Percentiles rank a stretch among this genome's conserved stretches.
Conservation (phyloP, 2,888 invertebrate genomes). For the Drosophila melanosoma region DNA sequence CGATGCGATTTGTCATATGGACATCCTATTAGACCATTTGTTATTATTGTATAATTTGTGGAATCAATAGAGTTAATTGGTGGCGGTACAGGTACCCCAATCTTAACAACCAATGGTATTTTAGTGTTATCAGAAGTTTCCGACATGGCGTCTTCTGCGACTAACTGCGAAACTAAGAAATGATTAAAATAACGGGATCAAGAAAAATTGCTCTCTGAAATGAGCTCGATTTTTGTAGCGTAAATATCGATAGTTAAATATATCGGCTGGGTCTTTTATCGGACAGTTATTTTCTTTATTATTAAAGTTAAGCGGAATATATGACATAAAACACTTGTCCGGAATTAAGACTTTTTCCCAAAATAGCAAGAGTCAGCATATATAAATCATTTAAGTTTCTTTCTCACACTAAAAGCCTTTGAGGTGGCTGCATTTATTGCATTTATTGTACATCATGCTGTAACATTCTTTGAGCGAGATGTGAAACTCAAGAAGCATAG, state of each 20-base stretch:
- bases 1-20: conserved; percentile 87
- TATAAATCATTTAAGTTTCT: not conserved
- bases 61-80: too few relatives aligned
- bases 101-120: too few relatives aligned
- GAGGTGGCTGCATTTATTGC: too few relatives aligned
- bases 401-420: not conserved
- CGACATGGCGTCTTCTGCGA: not conserved
- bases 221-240: not conserved
- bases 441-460: not conserved
- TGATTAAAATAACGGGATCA: not conserved
- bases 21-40: conserved; percentile 78
- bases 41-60: too few relatives aligned
- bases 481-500: not conserved
- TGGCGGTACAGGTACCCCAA: too few relatives aligned
- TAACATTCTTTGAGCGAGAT: not conserved
- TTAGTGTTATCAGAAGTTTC: not conserved
- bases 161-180: not conserved
- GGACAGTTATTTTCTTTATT: not conserved
- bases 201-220: not conserved
- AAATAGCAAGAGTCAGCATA: not conserved
- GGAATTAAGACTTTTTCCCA: not conserved
- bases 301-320: not conserved
- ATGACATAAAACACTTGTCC: not conserved
- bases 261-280: not conserved
- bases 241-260: not conserved